phyloP scores from a whole-genome alignment of 2,113 vertebrate genomes.

The Odobenus rosmarus region DNA sequence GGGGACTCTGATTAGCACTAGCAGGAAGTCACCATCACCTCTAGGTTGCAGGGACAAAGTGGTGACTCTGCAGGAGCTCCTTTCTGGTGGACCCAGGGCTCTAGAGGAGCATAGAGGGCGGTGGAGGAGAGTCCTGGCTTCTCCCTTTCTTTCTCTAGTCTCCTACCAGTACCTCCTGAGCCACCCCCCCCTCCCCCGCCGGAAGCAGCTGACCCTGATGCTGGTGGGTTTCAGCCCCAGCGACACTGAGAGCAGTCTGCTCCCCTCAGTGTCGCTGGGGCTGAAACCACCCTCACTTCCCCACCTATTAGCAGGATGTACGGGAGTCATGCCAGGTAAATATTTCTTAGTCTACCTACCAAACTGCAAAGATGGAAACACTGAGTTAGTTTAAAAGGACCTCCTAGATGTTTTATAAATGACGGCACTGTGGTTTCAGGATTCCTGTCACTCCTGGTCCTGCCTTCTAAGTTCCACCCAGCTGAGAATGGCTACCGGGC shows the following conservation, averaged over 20 bases:
- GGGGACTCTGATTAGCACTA: neutral
- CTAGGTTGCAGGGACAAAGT: neutral
- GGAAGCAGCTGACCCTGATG: neutral
- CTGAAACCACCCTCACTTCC: neutral
- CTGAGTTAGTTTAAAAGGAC: neutral
- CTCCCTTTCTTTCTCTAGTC: neutral
- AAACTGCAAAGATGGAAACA: neutral
- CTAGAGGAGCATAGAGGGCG: neutral
- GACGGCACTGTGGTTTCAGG: neutral
- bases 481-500: neutral
- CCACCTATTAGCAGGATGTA: neutral
- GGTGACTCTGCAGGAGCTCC: neutral
- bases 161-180: neutral
- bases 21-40: neutral
- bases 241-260: neutral
- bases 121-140: neutral
- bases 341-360: neutral
- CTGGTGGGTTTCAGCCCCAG: neutral
- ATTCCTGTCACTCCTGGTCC: rapidly evolving
- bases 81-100: neutral
- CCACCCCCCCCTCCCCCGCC: neutral
- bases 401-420: neutral
- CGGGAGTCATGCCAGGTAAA: neutral
- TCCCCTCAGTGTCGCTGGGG: no score
- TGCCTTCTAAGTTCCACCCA: neutral